Base-by-base conservation (phyloP, 2,113 vertebrate genomes). In the Hystrix brachyura region DNA sequence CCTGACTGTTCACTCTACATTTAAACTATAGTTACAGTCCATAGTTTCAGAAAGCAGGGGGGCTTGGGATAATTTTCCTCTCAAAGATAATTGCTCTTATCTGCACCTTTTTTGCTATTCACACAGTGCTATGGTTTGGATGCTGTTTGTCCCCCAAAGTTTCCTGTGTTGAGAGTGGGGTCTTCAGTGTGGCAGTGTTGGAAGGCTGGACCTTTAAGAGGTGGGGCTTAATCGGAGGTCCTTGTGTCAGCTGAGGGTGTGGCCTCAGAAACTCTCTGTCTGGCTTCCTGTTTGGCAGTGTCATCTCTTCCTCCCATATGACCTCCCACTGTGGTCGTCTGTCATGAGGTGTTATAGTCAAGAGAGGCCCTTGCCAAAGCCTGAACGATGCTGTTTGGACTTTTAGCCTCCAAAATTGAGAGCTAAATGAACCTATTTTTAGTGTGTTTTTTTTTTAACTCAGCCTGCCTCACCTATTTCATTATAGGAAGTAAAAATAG, bases 31-130 rank as follows among this genome's bases (percentile, higher is more conserved):
- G 19, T 67, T 79, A 89, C 6, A 91, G 27, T 32, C 21, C 64
- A 46, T 29, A 57, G 34, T 87, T 92, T 94, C 46, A 81, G 64
- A 92, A 90, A 83, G 72, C n/a, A 53, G 46, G 90, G 38, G 43
- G 55, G 21, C 34, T 48, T 78, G 46, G 46, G 34, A 65, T 94
- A 11, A 7, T 80, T 74, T 57, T 84, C 57, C 23, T 17, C 57
- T 53, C n/a, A 53, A 65, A 76, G 51, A 78, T 91, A 91, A 94
- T 93, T 34, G 14, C 17, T 90, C 87, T 94, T 82, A 19, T 5
- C 12, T 32, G 10, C 5, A 59, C 13, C 23, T 82, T 79, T 64
- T 82, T 64, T 71, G 64, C 38, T 55, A 64, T 5, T 88, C 53
- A 48, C 21, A 48, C 1, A 23, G n/a, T n/a, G 60, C 46, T 19